Evolutionary conservation across 2,888 invertebrate genomes (phyloP), one percentile per base, ranked within the genome.

Genomic region (Hirtodrosophila alboralis): DNA sequence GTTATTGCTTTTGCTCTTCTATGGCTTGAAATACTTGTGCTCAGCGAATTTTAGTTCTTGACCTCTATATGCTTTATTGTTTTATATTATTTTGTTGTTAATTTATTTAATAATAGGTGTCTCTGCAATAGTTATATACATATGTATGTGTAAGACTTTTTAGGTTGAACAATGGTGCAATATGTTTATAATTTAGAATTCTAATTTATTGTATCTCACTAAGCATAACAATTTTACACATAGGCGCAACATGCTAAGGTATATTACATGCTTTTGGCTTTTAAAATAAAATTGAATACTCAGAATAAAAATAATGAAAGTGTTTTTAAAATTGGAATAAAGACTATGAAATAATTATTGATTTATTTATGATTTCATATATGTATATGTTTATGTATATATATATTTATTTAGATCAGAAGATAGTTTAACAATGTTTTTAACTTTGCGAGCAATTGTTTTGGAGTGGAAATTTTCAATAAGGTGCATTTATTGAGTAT

Each of bases 101-200:
- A 58, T 68, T 86, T 84, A 69, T 80, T 84, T 33, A 26, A 53
- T 33, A 26, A 53, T 77, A 81, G 63, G 61, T 59, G 64, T 44
- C 60, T 69, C 60, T 69, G 49, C 59, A 67, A 53, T 68, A 56
- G 63, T 26, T 41, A 27, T n/a, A n/a, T n/a, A n/a, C n/a, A n/a
- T n/a, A n/a, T n/a, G n/a, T n/a, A n/a, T 18, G 38, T 13, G 12
- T 30, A 33, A 62, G 69, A 75, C 48, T 37, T 59, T 61, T 74
- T 66, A 81, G 66, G 66, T 81, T 81, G 66, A 78, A 74, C 65
- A 41, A 56, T 38, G 79, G 79, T 79, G 79, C 79, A 86, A 86
- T 78, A 84, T 51, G 27, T 68, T 47, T 76, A n/a, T n/a, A 54
- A 52, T 56, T 59, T 43, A 4, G 51, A 59, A 38, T 34, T 59